phyloP scores from a whole-genome alignment of 2,113 vertebrate species.

The Fregata magnificens region DNA sequence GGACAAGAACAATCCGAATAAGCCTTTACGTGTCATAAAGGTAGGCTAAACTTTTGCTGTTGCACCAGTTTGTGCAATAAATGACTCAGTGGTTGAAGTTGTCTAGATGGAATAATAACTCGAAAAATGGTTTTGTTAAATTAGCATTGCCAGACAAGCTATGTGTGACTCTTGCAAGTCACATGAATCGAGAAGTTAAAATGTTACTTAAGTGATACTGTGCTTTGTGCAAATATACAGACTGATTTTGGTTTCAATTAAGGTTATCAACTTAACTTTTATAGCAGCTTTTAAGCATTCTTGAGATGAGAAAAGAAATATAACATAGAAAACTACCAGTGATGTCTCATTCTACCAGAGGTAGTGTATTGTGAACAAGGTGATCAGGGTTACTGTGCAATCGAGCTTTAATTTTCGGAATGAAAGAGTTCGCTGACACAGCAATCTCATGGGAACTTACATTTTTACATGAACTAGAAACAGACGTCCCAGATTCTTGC shows the following conservation, averaged over 20 bases:
- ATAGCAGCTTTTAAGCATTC: neutral
- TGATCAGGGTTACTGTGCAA: neutral
- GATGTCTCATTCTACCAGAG: neutral
- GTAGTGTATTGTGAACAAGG: neutral
- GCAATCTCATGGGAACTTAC: neutral
- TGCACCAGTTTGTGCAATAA: neutral
- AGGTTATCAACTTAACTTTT: neutral
- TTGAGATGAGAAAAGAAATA: neutral
- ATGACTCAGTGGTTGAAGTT: neutral
- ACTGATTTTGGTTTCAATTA: neutral
- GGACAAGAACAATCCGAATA: constrained; percentile 93
- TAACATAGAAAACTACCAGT: neutral
- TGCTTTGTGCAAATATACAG: neutral
- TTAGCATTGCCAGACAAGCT: neutral
- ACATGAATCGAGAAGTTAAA: neutral
- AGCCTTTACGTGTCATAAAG: constrained; percentile 88
- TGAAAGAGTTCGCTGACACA: neutral
- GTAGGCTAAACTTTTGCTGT: constrained; percentile 63
- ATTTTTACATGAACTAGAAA: constrained; percentile 53
- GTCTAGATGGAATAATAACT: neutral
- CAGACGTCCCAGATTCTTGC: neutral
- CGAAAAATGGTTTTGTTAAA: neutral
- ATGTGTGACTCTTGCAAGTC: neutral
- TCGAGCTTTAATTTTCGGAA: neutral
- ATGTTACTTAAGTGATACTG: neutral